These are phyloP conservation scores for Drosophila nigritarsus DNA, from an alignment of 2,888 invertebrate species.

Conservation along the genomic window DNA sequence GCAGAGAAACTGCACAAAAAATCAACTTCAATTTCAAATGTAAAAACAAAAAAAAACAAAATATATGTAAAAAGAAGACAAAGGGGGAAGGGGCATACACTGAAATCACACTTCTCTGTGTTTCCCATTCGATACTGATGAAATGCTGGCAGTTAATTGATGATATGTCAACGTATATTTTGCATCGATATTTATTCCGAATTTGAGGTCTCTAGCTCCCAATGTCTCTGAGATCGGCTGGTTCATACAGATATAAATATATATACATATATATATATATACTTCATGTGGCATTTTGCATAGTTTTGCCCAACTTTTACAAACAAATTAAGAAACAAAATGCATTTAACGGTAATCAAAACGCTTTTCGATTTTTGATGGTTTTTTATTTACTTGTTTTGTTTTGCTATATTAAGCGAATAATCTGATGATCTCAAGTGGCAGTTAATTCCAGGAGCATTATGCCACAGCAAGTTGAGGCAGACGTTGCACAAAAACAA, in stretches of 20 bases:
- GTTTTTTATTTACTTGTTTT: neutral
- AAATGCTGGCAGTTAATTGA: neutral
- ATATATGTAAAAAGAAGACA: neutral
- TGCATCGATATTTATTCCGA: too few species aligned
- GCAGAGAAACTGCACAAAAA: neutral
- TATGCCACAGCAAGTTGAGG: neutral
- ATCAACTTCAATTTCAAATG: neutral
- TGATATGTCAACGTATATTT: neutral
- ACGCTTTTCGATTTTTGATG: neutral
- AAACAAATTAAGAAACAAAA: neutral
- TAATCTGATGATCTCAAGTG: neutral
- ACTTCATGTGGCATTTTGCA: rapidly evolving
- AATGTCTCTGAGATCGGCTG: too few species aligned
- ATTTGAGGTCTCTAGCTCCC: too few species aligned
- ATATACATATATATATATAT: neutral
- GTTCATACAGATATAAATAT: neutral
- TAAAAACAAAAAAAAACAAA: neutral
- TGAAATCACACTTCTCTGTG: too few species aligned
- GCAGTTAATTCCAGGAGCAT: conserved; percentile 1
- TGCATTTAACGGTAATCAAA: neutral
- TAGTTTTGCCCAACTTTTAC: neutral
- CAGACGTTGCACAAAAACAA: neutral
- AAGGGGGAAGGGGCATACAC: neutral
- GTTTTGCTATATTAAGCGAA: neutral
- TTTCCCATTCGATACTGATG: neutral